Base-by-base conservation (phyloP, 2,888 invertebrate genomes). In the Lysandra coridon region DNA sequence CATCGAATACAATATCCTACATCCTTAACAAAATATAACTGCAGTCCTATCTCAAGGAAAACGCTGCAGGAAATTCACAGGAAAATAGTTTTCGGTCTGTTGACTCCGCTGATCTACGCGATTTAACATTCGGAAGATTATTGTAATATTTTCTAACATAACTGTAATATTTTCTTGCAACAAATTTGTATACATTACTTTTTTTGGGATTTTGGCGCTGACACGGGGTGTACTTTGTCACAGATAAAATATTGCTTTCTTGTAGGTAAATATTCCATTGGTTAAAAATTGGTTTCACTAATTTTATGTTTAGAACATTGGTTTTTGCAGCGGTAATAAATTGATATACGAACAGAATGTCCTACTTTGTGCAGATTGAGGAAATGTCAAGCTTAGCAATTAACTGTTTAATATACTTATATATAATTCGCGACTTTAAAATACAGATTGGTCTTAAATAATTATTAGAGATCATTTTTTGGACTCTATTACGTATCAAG, bases 81-180 rank as follows among this genome's bases (percentile, higher is more conserved):
- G 69, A 69, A 69, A 69, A 69, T 69, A 69, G 33, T 69, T 33
- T 69, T 37, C 69, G 69, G 69, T 69, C 69, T 37, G 69, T 69
- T 69, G 69, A 69, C 33, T 37, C 14, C 69, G 69, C 33, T 69
- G 33, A 30, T 69, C 69, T 33, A 69, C 4, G 69, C 4, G 69
- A 2, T 12, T 69, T 12, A 69, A 4, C 33, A 69, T 69, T 69
- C 69, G 69, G 10, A 37, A 30, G 2, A 69, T 5, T 23, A 14
- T 4, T 64, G 64, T 23, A 23, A 23, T 62, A 30, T 62, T 62
- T n/a, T 64, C 23, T 14, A n/a, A n/a, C n/a, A n/a, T n/a, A n/a
- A n/a, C n/a, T 64, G 64, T 23, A 23, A 23, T 62, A 30, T 62
- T 62, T n/a, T 64, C 23, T 14, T 44, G 44, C 10, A 44, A 53